Conservation (phyloP, 2,113 vertebrate genomes). For the Candoia aspera region DNA sequence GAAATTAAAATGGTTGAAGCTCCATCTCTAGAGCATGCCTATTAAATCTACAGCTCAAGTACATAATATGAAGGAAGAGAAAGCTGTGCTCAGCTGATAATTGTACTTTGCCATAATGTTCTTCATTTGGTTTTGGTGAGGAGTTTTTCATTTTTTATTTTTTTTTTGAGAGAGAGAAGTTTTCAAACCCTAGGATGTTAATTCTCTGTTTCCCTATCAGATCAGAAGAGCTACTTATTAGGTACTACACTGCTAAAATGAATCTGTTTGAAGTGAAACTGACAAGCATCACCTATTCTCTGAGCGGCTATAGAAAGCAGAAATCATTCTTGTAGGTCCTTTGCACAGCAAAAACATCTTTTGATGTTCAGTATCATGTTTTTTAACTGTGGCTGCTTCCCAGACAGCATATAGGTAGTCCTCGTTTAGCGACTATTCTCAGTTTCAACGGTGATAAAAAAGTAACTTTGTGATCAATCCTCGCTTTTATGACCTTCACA, state of each 20-base stretch:
- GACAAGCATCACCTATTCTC: not conserved
- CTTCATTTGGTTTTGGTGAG: too few species aligned
- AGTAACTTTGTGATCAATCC: not conserved
- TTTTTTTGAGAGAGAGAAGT: not conserved
- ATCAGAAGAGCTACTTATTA: not conserved
- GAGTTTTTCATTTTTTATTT: not conserved
- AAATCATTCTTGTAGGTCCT: not conserved
- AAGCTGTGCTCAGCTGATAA: not conserved
- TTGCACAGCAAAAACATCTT: not conserved
- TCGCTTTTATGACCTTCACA: not conserved
- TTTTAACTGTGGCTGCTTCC: not conserved
- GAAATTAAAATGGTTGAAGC: not conserved
- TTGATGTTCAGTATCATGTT: not conserved
- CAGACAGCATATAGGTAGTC: not conserved
- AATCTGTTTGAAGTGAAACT: not conserved
- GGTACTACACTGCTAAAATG: not conserved
- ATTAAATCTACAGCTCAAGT: not conserved
- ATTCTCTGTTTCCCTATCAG: not conserved
- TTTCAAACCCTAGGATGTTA: not conserved
- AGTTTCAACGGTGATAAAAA: not conserved
- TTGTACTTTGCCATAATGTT: not conserved
- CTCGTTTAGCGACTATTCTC: not conserved
- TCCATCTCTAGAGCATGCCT: not conserved
- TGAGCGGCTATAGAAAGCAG: not conserved
- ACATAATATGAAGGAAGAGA: not conserved